A percentile compares a stretch with the other conserved stretches of the same genome.
Evolutionary conservation across 2,797 vertebrate genomes (phyloP).

Genomic region (Centroberyx gerrardi): DNA sequence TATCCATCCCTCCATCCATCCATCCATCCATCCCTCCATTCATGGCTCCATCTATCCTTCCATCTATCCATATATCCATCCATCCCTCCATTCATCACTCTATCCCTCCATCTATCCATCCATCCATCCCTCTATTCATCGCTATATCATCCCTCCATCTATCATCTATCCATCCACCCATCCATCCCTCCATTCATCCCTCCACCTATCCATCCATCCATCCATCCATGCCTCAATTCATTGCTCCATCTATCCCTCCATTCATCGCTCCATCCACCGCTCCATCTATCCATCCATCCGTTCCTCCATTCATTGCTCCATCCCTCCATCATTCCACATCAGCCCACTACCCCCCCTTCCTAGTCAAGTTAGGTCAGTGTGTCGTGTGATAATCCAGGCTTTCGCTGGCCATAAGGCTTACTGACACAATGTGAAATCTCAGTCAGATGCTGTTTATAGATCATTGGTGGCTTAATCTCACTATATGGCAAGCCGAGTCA

Average conservation of each 20-base stretch:
- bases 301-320: neutral
- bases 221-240: slow-evolving; percentile 1
- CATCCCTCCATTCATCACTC: no score
- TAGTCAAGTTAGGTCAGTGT: slow-evolving; percentile 66
- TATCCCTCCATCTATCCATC: neutral
- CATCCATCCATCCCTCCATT: neutral
- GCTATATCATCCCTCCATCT: no score
- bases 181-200: neutral
- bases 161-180: no score
- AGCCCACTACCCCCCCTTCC: neutral
- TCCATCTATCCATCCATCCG: slow-evolving; percentile 23
- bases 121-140: neutral
- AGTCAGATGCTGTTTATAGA: slow-evolving; percentile 61
- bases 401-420: slow-evolving; percentile 54
- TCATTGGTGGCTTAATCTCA: slow-evolving; percentile 37
- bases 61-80: neutral
- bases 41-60: no score
- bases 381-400: slow-evolving; percentile 64
- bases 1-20: neutral
- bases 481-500: slow-evolving; percentile 10
- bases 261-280: neutral
- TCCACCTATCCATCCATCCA: slow-evolving; percentile 17
- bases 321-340: neutral
- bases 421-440: slow-evolving; percentile 68
- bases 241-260: no score